A percentile compares a stretch with the other conserved stretches of the same genome.
Evolutionary conservation across 2,888 invertebrate genomes (phyloP).

Genomic region (Pachymerium ferrugineum): DNA sequence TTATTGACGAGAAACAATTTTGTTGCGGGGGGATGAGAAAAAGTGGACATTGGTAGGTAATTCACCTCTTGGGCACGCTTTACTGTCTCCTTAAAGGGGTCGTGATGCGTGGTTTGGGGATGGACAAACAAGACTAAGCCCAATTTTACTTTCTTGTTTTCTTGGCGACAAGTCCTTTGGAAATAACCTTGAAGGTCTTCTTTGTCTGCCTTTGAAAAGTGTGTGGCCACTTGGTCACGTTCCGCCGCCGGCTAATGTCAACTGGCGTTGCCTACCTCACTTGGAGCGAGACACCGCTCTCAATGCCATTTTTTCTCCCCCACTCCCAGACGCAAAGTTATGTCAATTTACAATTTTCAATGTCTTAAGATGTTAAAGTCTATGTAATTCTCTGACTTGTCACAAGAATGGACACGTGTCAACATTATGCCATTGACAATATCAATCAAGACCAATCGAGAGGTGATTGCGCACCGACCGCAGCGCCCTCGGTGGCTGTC

Average conservation of each 20-base stretch:
- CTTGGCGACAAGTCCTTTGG: neutral
- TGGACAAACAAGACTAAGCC: neutral
- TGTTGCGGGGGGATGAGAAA: too few species aligned
- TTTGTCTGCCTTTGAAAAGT: conserved; percentile 7
- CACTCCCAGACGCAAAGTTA: too few species aligned
- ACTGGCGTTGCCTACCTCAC: neutral
- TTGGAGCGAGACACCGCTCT: neutral
- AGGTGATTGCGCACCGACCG: conserved; percentile 7
- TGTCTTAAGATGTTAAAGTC: too few species aligned
- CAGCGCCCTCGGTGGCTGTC: conserved; percentile 14
- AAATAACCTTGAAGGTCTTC: conserved; percentile 17
- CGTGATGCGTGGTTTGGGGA: too few species aligned
- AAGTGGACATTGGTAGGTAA: neutral
- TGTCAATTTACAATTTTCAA: too few species aligned
- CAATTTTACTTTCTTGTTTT: conserved; percentile 17
- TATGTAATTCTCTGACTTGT: neutral
- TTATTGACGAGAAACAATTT: too few species aligned
- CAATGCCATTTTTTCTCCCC: neutral
- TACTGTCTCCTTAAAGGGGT: neutral
- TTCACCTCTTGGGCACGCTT: conserved; percentile 5
- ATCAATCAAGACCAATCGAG: conserved; percentile 16
- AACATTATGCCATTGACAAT: neutral
- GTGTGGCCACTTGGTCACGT: conserved; percentile 25
- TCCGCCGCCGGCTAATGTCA: conserved; percentile 20
- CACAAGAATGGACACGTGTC: neutral